phyloP scores from a whole-genome alignment of 2,113 vertebrate species.

The Corythoichthys intestinalis region DNA sequence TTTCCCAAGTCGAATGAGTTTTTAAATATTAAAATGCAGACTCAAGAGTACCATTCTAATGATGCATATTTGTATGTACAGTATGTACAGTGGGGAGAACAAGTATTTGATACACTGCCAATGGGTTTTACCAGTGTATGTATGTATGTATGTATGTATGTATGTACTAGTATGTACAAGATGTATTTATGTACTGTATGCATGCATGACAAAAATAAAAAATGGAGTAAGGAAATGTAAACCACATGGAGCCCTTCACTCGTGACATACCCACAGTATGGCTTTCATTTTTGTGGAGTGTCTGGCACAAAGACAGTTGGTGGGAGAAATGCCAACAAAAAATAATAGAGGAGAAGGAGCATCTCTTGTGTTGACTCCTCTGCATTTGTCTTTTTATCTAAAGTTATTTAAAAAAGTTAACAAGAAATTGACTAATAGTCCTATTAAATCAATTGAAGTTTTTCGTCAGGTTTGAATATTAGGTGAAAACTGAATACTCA shows the following conservation, averaged over 20 bases:
- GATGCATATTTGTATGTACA: slow-evolving; percentile 2
- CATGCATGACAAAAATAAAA: background rate
- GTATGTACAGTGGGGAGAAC: too few relatives aligned
- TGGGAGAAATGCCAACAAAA: background rate
- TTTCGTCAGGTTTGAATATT: slow-evolving; percentile 22
- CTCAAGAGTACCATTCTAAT: slow-evolving; percentile 5
- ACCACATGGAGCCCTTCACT: background rate
- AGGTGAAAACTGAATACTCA: background rate
- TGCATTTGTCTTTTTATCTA: too few relatives aligned
- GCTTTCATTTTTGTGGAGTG: background rate
- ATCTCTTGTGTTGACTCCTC: too few relatives aligned
- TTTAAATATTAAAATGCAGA: slow-evolving; percentile 6
- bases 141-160: too few relatives aligned
- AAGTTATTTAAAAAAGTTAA: too few relatives aligned
- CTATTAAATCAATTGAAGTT: slow-evolving; percentile 23
- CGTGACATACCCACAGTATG: background rate
- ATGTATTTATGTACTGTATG: too few relatives aligned
- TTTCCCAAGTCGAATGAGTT: slow-evolving; percentile 24
- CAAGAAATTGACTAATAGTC: slow-evolving; percentile 24
- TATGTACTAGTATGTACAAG: slow-evolving; percentile 28
- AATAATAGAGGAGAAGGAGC: background rate
- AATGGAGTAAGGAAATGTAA: background rate
- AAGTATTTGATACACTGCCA: too few relatives aligned
- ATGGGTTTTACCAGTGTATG: too few relatives aligned
- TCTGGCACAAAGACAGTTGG: background rate